Evolutionary conservation across 2,888 invertebrate genomes (phyloP).

Genomic region (Carcina quercana): DNA sequence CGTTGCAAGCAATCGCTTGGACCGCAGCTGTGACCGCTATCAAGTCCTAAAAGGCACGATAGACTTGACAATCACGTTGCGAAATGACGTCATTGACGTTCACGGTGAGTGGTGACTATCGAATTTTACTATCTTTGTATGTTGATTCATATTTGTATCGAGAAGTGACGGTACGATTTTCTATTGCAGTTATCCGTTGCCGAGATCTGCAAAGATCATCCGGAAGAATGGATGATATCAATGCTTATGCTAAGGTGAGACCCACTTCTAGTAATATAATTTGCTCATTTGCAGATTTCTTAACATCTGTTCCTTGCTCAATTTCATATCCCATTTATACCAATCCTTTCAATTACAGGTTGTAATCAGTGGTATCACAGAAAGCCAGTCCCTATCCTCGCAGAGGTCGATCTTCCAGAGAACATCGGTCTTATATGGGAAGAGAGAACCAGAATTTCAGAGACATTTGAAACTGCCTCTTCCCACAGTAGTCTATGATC

Average conservation of each 20-base stretch:
- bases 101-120: constrained; percentile 80
- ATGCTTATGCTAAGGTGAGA: constrained; percentile 87
- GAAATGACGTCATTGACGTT: constrained; percentile 76
- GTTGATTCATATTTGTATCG: constrained; percentile 5
- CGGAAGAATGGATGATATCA: constrained; percentile 78
- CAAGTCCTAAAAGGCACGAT: constrained; percentile 72
- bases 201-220: constrained; percentile 80
- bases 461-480: constrained; percentile 83
- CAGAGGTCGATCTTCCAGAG: constrained; percentile 80
- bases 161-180: constrained; percentile 10
- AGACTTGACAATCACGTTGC: constrained; percentile 76
- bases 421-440: constrained; percentile 87
- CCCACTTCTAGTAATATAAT: neutral
- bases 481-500: constrained; percentile 62
- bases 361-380: constrained; percentile 65
- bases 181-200: constrained; percentile 83
- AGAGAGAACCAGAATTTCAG: constrained; percentile 85
- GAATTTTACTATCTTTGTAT: constrained; percentile 21
- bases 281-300: too few relatives aligned
- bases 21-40: constrained; percentile 48
- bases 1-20: constrained; percentile 61
- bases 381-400: constrained; percentile 51
- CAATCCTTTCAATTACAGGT: too few relatives aligned
- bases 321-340: neutral
- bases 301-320: neutral